Evolutionary conservation across 2,888 invertebrate genomes (phyloP), one percentile per base, ranked within the genome.

Genomic region (Apocheima hispidaria): DNA sequence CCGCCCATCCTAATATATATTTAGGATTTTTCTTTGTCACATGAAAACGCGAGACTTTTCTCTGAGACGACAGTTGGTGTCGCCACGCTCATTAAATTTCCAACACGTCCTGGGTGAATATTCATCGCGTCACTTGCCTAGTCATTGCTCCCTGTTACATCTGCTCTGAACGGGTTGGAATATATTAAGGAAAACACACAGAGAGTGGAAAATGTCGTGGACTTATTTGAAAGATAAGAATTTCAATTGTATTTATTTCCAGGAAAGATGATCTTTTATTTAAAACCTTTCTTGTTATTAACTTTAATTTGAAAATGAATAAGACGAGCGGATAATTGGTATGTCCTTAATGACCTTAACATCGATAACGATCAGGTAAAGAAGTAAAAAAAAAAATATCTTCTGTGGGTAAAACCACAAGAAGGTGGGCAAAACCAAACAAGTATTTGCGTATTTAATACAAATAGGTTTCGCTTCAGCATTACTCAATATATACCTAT

Each of bases 71-170:
- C 56, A 49, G 59, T 58, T 52, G 41, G 60, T 63, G 64, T 56
- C 54, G 60, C 59, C 63, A 53, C 28, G 68, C 71, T 78, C 77
- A 78, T 78, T 79, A 80, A 74, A 71, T 69, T 74, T 77, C 56
- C 62, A 72, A 65, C 73, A 64, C 73, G 76, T 70, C 58, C 65
- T 63, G 54, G 16, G 53, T 78, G 79, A 81, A 81, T 81, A 81
- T 81, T 81, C 79, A 81, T 75, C 56, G 50, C 60, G 38, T 56
- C 56, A 68, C 72, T 70, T 63, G 71, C 70, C 70, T 71, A 68
- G 69, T 63, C 67, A 57, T 64, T 65, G 60, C 61, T 59, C 66
- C 51, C 60, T 60, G 61, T 62, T 52, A 54, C 41, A 67, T 55
- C 30, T 52, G 51, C 50, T 14, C 26, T 18, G 30, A 55, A 50